Base-by-base conservation (phyloP, 2,113 vertebrate genomes). In the Ariopsis seemanni region DNA sequence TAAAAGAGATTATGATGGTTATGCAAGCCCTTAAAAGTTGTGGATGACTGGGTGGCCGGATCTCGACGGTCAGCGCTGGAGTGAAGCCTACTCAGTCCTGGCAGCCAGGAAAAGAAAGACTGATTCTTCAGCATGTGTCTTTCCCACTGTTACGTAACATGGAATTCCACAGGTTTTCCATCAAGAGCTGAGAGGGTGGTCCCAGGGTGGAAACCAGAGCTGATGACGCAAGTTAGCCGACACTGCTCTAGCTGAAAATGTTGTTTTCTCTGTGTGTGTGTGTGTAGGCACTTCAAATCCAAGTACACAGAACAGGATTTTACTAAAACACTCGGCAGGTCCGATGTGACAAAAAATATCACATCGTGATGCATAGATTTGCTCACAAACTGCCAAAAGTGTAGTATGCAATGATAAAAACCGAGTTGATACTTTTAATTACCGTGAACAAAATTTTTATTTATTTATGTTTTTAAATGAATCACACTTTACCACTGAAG, bases 141-240 rank as follows among this genome's bases (percentile, higher is more conserved):
- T 85, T 80, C 30, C 82, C 52, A 25, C 67, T 30, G 72, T 89
- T 85, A 90, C 34, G 74, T 83, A 87, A 90, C 86, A 9, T 50
- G 27, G 79, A 86, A 87, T 77, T 83, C 77, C 85, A 85, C 57
- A 74, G 79, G 65, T 85, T 90, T 88, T 82, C 80, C 79, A 79
- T 87, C 48, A 71, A 86, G 86, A 83, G 85, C 86, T 42, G 75
- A 72, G 72, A 72, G 65, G 82, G 77, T 67, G 62, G 63, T 42
- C 79, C 85, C 34, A 12, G 77, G 34, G 63, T 53, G 9, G 65
- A 81, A 75, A 78, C 87, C 60, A 72, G 85, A 71, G 57, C 78
- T 48, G 30, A 65, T 82, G 82, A 90, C 55, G 86, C 75, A 60
- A 85, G 58, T 58, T 81, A 67, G 80, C 22, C 1, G 83, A 85